Conservation (phyloP, 2,113 vertebrate species). For the Melanerpes formicivorus region DNA sequence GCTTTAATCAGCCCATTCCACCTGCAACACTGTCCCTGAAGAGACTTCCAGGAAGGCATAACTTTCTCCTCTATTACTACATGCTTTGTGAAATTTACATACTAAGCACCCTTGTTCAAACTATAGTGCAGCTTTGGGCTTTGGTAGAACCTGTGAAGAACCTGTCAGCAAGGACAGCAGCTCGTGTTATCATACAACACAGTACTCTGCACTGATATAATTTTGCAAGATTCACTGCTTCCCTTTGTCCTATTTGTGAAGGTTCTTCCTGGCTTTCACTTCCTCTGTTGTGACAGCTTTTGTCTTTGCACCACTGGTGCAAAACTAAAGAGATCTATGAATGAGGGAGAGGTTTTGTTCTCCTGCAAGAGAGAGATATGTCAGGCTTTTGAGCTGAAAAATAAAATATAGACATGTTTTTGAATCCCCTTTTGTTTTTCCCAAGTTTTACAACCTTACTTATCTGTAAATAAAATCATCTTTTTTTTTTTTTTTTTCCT, state of each 20-base stretch:
- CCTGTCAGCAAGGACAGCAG: not conserved
- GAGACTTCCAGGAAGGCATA: not conserved
- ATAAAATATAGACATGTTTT: conserved; percentile 64
- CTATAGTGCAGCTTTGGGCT: conserved; percentile 6
- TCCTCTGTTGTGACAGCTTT: conserved; percentile 42
- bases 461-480: conserved; percentile 76
- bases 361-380: conserved; percentile 51
- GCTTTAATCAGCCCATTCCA: not conserved
- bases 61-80: not conserved
- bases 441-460: conserved; percentile 68
- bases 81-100: not conserved
- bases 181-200: conserved; percentile 8
- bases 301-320: conserved; percentile 46
- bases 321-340: conserved; percentile 50
- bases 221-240: conserved; percentile 7
- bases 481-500: not conserved
- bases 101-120: not conserved
- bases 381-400: conserved; percentile 49
- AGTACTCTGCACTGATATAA: not conserved
- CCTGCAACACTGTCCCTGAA: not conserved
- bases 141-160: conserved; percentile 25
- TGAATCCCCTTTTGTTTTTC: conserved; percentile 67
- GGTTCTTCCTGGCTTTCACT: conserved; percentile 22
- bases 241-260: conserved; percentile 28
- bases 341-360: conserved; percentile 25